Evolutionary conservation across 2,888 invertebrate genomes (phyloP), one percentile per base, ranked within the genome.

Genomic region (Ophioninae sp.): DNA sequence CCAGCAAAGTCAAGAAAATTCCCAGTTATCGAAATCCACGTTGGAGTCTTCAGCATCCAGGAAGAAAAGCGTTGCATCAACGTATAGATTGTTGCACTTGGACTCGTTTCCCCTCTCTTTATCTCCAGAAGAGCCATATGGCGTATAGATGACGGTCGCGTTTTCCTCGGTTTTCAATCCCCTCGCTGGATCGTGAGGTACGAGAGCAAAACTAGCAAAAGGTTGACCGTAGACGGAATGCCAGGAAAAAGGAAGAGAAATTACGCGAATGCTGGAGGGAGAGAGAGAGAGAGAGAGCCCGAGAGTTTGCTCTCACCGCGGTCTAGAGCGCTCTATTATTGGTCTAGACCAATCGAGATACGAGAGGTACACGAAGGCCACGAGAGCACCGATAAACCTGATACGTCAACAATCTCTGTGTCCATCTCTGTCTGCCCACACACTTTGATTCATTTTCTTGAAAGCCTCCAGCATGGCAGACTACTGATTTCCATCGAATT

Each of bases 81-180:
- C 82, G 86, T 87, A 30, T 30, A 85, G 86, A 89, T 88, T 87
- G 88, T 87, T 88, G 90, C 88, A 88, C 90, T 89, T 89, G 88
- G 87, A 89, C 88, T 89, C 88, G 88, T 87, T 87, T 85, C 84
- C 59, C 65, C 72, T 59, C 68, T 62, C 23, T 73, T 59, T 59
- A 44, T 67, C 30, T 81, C 65, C 56, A 78, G 78, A 67, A 70
- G 61, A 44, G 84, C 81, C 81, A 81, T 81, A 84, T 81, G 84
- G 78, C 75, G 74, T 56, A 74, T 73, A 44, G 61, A 69, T 72
- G 85, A 79, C 76, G 77, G 73, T 69, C 57, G 81, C 39, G 70
- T 76, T 30, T 73, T 77, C 41, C 73, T 75, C 50, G 79, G 82
- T 79, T 81, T 82, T 80, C 82, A 81, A 81, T 87, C 85, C 83